phyloP scores from a whole-genome alignment of 2,113 vertebrate genomes.

The Riparia riparia region DNA sequence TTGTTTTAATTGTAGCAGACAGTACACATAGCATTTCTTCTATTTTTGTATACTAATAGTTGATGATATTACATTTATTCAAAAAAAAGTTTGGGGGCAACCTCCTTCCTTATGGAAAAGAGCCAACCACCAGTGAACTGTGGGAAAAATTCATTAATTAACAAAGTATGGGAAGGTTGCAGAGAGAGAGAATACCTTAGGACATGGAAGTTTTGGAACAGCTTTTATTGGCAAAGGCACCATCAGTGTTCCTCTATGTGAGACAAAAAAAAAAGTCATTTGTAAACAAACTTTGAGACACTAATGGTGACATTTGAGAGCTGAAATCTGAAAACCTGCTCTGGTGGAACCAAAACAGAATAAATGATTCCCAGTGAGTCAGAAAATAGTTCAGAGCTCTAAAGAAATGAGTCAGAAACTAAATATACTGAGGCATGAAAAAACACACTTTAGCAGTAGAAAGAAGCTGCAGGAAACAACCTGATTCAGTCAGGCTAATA shows the following conservation, averaged over 20 bases:
- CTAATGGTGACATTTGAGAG: slow-evolving; percentile 58
- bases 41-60: not conserved
- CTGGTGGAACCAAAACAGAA: slow-evolving; percentile 63
- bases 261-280: slow-evolving; percentile 45
- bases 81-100: not conserved
- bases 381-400: slow-evolving; percentile 65
- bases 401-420: slow-evolving; percentile 79
- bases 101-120: not conserved
- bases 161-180: not conserved
- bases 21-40: not conserved
- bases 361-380: slow-evolving; percentile 73
- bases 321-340: slow-evolving; percentile 64
- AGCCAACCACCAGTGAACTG: not conserved
- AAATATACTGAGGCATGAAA: slow-evolving; percentile 71
- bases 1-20: not conserved
- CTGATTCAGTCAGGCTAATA: slow-evolving; percentile 60
- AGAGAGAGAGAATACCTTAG: not conserved
- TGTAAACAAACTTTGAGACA: slow-evolving; percentile 61
- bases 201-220: not conserved
- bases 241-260: not conserved
- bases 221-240: not conserved
- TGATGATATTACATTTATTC: not conserved
- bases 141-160: not conserved
- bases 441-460: slow-evolving; percentile 11
- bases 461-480: slow-evolving; percentile 46